phyloP scores from a whole-genome alignment of 1,140 invertebrate genomes.

The Octopus sinensis region DNA sequence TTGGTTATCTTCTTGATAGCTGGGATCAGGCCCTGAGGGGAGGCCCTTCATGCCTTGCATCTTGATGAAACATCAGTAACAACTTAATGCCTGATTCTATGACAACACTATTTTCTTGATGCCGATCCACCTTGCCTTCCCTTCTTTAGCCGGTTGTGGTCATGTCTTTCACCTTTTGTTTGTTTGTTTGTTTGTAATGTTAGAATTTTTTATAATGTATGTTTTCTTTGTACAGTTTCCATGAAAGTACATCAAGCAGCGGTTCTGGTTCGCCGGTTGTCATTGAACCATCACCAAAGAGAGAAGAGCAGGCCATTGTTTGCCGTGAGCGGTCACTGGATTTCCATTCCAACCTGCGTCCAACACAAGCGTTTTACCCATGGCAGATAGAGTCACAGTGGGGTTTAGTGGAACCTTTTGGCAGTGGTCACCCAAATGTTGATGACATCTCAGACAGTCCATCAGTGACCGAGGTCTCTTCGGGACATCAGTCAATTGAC shows the following conservation, averaged over 20 bases:
- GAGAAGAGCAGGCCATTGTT: slow-evolving; percentile 26
- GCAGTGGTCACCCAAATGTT: slow-evolving; percentile 15
- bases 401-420: neutral
- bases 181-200: too few relatives aligned
- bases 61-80: too few relatives aligned
- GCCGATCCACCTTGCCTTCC: too few relatives aligned
- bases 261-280: slow-evolving; percentile 66
- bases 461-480: slow-evolving; percentile 4
- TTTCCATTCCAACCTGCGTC: slow-evolving; percentile 16
- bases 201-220: neutral
- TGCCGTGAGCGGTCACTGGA: neutral
- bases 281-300: slow-evolving; percentile 62
- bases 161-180: too few relatives aligned
- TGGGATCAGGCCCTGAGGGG: too few relatives aligned
- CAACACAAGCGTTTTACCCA: slow-evolving; percentile 11
- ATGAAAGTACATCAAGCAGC: slow-evolving; percentile 45
- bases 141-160: too few relatives aligned
- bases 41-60: too few relatives aligned
- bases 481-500: slow-evolving; percentile 14
- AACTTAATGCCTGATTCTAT: too few relatives aligned
- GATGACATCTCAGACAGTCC: slow-evolving; percentile 24
- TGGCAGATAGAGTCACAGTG: neutral
- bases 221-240: slow-evolving; percentile 12
- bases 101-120: too few relatives aligned
- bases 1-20: too few relatives aligned